Conservation (phyloP, 1,140 invertebrate genomes). For the Ptiloglossa arizonensis region DNA sequence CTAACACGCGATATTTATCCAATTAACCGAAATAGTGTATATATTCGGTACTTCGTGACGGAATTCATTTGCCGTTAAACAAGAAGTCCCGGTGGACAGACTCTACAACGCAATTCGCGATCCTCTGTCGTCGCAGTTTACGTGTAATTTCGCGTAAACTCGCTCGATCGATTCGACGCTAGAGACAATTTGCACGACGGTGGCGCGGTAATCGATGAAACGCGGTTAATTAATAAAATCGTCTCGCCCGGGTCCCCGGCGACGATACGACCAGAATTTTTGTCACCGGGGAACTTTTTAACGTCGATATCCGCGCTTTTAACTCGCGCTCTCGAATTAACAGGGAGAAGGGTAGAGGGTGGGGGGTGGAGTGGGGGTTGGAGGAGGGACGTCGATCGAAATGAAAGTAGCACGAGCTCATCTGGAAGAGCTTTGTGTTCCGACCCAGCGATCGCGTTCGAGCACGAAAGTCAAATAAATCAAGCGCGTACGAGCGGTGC, state of each 20-base stretch:
- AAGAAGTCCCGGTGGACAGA: background rate
- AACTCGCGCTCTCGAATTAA: conserved; percentile 10
- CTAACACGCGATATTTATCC: too few species aligned
- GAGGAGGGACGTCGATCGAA: conserved; percentile 19
- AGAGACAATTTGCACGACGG: background rate
- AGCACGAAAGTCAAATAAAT: conserved; percentile 57
- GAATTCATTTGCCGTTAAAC: too few species aligned
- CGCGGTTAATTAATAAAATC: conserved; percentile 30
- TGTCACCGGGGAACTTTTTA: background rate
- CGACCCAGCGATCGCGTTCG: background rate
- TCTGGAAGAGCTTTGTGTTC: conserved; percentile 25
- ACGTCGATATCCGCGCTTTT: conserved; percentile 10
- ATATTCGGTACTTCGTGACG: too few species aligned
- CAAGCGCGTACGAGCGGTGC: conserved; percentile 35
- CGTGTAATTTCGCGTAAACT: background rate
- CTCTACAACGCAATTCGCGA: too few species aligned
- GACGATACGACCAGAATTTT: background rate
- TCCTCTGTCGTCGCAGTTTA: background rate
- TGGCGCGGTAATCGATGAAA: too few species aligned
- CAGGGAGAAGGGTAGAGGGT: too few species aligned
- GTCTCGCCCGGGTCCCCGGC: too few species aligned
- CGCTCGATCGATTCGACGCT: background rate
- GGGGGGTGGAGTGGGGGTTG: too few species aligned
- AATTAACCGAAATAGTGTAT: too few species aligned
- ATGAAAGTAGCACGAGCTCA: conserved; percentile 30